Evolutionary conservation across 2,888 invertebrate genomes (phyloP).

Genomic region (Hemicrepidius hirtus): DNA sequence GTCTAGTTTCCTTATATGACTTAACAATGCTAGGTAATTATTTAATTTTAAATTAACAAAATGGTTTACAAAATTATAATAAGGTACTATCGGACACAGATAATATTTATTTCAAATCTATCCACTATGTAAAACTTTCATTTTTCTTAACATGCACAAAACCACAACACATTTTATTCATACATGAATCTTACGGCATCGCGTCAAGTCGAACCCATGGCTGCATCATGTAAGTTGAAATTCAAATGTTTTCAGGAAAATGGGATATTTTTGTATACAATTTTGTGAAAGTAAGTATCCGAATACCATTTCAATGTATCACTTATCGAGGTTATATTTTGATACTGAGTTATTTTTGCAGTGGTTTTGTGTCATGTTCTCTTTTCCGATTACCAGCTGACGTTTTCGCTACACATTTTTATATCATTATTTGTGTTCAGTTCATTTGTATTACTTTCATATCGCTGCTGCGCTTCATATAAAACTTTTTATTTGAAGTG

Average conservation of each 20-base stretch:
- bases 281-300: neutral
- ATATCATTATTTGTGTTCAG: constrained; percentile 2
- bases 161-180: constrained; percentile 12
- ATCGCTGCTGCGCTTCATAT: neutral
- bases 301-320: constrained; percentile 5
- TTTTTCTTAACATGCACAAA: neutral
- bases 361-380: constrained; percentile 21
- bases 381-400: constrained; percentile 23
- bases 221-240: neutral
- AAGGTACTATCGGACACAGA: no score
- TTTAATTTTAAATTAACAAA: no score
- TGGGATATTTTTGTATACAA: neutral
- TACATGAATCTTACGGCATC: constrained; percentile 3
- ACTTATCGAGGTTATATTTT: constrained; percentile 7
- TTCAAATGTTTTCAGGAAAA: neutral
- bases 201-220: neutral
- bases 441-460: constrained; percentile 27
- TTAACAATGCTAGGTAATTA: no score
- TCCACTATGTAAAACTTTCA: constrained; percentile 2
- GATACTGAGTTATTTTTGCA: constrained; percentile 14
- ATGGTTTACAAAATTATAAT: no score
- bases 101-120: neutral
- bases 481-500: constrained; percentile 17
- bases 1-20: no score
- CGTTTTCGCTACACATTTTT: constrained; percentile 29